Evolutionary conservation across 2,888 invertebrate genomes (phyloP).

Genomic region (Eupithecia pulchellata): DNA sequence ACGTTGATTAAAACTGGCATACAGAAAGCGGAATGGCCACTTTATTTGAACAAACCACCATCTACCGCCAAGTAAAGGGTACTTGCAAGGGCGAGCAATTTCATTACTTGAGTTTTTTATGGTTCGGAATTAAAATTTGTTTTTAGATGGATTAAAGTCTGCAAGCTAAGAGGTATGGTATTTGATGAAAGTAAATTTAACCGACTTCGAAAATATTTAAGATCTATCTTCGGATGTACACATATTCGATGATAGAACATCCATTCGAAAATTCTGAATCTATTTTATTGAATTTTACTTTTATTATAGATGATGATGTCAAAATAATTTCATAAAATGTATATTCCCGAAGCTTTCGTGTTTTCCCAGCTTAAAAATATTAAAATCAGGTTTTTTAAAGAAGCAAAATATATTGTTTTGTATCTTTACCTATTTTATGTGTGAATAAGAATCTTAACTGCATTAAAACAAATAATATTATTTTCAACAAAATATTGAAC

Average conservation of each 20-base stretch:
- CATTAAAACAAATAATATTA: too few relatives aligned
- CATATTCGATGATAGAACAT: too few relatives aligned
- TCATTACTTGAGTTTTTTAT: constrained; percentile 41
- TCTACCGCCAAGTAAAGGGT: constrained; percentile 55
- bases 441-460: too few relatives aligned
- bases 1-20: constrained; percentile 74
- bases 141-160: constrained; percentile 8
- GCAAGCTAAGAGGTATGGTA: background rate
- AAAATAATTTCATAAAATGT: too few relatives aligned
- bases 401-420: too few relatives aligned
- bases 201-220: background rate
- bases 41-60: constrained; percentile 68
- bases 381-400: too few relatives aligned
- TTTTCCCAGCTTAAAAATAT: too few relatives aligned
- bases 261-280: background rate
- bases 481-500: too few relatives aligned
- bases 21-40: constrained; percentile 60
- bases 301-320: too few relatives aligned
- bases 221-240: background rate
- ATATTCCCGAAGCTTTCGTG: too few relatives aligned
- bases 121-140: constrained; percentile 18
- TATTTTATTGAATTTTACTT: background rate
- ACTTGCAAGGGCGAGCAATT: constrained; percentile 53
- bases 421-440: too few relatives aligned
- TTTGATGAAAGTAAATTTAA: background rate